Evolutionary conservation across 2,113 vertebrate species (phyloP).

Genomic region (Otis tarda): DNA sequence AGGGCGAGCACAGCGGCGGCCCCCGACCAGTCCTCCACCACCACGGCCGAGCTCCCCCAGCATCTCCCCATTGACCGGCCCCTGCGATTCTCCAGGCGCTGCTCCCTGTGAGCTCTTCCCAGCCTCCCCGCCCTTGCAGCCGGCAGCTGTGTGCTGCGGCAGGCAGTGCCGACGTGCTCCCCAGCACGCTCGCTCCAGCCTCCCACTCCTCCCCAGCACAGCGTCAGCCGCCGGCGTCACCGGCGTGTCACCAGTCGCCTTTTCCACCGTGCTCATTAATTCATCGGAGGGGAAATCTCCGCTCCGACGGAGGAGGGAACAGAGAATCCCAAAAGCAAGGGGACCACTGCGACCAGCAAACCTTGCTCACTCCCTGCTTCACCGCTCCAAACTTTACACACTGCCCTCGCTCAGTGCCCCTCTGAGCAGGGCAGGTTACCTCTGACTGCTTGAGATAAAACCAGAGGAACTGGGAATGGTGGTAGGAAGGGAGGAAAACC

Average conservation of each 20-base stretch:
- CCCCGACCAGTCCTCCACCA: too few relatives aligned
- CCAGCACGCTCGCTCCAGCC: neutral
- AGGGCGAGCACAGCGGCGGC: fast-evolving
- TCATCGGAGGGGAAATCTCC: neutral
- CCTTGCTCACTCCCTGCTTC: neutral
- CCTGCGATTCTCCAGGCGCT: fast-evolving
- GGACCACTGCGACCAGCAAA: fast-evolving
- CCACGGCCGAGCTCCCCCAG: neutral
- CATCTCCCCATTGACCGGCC: fast-evolving
- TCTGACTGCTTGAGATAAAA: neutral
- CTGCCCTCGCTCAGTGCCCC: neutral
- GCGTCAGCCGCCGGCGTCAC: neutral
- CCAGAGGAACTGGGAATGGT: neutral
- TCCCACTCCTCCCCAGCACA: neutral
- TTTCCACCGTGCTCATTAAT: fast-evolving
- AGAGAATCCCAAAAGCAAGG: neutral
- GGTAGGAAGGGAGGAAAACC: neutral
- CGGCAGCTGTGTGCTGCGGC: fast-evolving
- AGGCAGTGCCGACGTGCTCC: neutral
- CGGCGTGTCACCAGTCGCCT: neutral
- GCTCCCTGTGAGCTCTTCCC: neutral
- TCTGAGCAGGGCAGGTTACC: neutral
- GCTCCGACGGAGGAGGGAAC: neutral
- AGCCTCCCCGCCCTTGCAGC: neutral
- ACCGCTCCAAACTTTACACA: fast-evolving